Conservation (phyloP, 2,888 invertebrate species). For the Rhorus exstirpatorius region DNA sequence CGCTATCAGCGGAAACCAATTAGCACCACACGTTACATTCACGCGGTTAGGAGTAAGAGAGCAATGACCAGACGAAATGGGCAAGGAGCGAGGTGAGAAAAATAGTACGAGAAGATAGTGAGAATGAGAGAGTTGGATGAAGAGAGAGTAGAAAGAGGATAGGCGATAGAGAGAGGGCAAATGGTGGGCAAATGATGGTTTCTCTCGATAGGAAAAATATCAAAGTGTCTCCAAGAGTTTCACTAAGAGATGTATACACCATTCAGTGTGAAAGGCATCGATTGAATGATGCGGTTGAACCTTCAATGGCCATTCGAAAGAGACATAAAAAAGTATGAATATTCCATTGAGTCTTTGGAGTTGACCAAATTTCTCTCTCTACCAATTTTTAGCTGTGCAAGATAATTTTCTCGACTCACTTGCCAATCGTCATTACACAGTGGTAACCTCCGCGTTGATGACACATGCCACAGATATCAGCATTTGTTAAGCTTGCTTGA, state of each 20-base stretch:
- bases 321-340: constrained; percentile 16
- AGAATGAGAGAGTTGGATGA: constrained; percentile 5
- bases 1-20: constrained; percentile 67
- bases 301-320: constrained; percentile 25
- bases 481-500: too few species aligned
- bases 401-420: too few species aligned
- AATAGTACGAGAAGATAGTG: neutral
- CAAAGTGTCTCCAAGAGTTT: constrained; percentile 13
- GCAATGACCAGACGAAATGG: constrained; percentile 32
- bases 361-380: too few species aligned
- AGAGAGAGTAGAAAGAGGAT: neutral
- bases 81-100: constrained; percentile 2
- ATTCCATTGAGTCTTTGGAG: too few species aligned
- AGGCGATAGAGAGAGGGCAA: constrained; percentile 42
- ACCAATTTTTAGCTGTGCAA: too few species aligned
- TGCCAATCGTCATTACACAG: too few species aligned
- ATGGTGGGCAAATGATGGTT: constrained; percentile 1
- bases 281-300: constrained; percentile 24
- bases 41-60: constrained; percentile 44
- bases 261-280: neutral
- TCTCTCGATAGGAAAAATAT: constrained; percentile 39
- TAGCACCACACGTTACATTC: constrained; percentile 63
- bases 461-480: too few species aligned
- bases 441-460: too few species aligned
- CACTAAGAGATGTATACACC: neutral